Percentiles rank a stretch among this genome's conserved stretches.
Evolutionary conservation across 2,113 vertebrate genomes (phyloP).

Genomic region (Phaethon lepturus): DNA sequence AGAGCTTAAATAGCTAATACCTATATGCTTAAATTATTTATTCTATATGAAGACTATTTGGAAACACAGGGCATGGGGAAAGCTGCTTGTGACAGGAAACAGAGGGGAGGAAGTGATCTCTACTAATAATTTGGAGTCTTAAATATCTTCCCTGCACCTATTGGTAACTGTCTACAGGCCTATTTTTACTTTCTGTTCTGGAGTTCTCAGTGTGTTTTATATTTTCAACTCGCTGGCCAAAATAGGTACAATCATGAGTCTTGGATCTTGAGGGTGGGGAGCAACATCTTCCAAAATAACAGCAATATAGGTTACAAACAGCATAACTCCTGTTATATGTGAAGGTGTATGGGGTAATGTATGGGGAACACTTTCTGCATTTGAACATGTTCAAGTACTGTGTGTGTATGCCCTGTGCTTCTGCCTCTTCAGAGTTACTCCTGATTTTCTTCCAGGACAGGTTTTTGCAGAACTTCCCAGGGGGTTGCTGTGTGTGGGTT

Average conservation of each 20-base stretch:
- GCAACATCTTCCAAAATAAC: background rate
- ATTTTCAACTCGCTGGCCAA: background rate
- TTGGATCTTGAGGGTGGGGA: background rate
- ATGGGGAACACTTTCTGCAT: background rate
- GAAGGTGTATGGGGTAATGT: background rate
- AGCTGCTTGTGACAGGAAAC: background rate
- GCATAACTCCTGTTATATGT: background rate
- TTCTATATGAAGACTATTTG: background rate
- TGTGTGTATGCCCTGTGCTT: background rate
- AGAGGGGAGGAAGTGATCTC: background rate
- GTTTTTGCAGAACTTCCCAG: background rate
- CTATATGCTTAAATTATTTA: background rate
- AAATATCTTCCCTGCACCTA: fast-evolving
- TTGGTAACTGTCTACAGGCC: background rate
- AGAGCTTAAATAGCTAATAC: background rate
- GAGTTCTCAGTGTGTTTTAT: background rate
- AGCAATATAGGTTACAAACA: background rate
- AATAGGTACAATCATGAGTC: background rate
- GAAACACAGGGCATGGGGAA: background rate
- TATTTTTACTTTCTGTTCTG: background rate
- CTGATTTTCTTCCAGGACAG: background rate
- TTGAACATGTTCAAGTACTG: background rate
- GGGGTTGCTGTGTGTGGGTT: background rate
- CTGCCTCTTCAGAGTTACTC: background rate
- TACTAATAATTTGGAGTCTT: background rate